These are phyloP conservation scores for Germaria angustata DNA, from an alignment of 2,888 invertebrate species.

Conservation along the genomic window DNA sequence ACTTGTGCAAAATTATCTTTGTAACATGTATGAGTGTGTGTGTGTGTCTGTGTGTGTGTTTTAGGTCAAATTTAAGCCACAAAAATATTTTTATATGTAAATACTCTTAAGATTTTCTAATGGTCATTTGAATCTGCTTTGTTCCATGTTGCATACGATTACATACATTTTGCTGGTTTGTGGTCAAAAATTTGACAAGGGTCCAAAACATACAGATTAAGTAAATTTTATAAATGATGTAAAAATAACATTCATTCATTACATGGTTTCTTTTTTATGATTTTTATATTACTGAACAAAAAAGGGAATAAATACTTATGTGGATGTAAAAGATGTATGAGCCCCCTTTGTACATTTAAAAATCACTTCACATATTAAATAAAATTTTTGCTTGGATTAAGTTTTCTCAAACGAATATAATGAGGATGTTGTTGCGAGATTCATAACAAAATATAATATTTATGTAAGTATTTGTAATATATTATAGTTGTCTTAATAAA, in stretches of 20 bases:
- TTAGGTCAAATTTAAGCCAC: neutral
- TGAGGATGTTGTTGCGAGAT: neutral
- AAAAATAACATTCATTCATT: neutral
- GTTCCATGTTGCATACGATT: neutral
- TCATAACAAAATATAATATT: neutral
- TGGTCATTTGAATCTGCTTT: constrained; percentile 6
- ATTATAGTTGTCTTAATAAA: neutral
- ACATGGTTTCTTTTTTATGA: neutral
- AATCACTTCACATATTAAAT: no score
- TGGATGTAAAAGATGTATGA: neutral
- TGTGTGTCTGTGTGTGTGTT: neutral
- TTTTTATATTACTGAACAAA: neutral
- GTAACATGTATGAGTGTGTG: no score
- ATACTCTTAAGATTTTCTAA: neutral
- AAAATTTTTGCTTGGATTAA: neutral
- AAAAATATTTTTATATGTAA: constrained; percentile 18
- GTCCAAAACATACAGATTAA: constrained; percentile 11
- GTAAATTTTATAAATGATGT: constrained; percentile 5
- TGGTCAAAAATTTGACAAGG: constrained; percentile 26
- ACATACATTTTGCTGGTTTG: neutral
- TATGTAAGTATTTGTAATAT: constrained; percentile 26
- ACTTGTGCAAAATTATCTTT: no score
- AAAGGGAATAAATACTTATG: neutral
- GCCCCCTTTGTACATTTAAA: no score
- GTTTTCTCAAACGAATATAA: neutral